These are phyloP conservation scores for Indicator maculatus DNA, from an alignment of 2,113 vertebrate species.

Conservation along the genomic window DNA sequence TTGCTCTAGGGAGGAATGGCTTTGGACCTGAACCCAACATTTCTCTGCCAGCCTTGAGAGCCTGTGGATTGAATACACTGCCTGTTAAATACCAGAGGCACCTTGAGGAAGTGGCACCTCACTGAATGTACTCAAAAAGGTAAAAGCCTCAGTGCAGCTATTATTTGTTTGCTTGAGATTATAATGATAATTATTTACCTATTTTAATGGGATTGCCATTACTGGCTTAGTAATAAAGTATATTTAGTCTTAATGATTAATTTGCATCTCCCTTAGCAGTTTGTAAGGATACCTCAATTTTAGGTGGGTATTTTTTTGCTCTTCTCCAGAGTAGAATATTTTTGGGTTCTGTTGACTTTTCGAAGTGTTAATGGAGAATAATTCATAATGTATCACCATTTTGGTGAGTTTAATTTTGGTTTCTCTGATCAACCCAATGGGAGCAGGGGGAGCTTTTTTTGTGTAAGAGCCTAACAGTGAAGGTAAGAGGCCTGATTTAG, in stretches of 20 bases:
- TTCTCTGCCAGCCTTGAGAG: neutral
- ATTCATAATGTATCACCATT: neutral
- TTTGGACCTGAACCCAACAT: neutral
- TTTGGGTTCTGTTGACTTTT: neutral
- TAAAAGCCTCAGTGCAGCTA: neutral
- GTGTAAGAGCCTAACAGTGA: neutral
- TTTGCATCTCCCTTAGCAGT: neutral
- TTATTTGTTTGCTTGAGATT: neutral
- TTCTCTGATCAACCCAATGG: neutral
- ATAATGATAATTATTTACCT: neutral
- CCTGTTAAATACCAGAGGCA: neutral
- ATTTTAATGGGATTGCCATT: neutral
- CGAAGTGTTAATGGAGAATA: neutral
- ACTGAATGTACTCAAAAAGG: neutral
- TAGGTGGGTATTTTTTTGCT: neutral
- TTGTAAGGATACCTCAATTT: neutral
- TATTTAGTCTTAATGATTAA: neutral
- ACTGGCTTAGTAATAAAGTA: neutral
- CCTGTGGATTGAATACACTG: accelerated
- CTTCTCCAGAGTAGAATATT: neutral
- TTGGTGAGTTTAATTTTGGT: neutral
- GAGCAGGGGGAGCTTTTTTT: neutral
- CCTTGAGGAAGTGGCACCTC: neutral
- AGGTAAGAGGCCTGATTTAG: neutral
- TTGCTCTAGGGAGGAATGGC: neutral